phyloP scores from a whole-genome alignment of 2,888 invertebrate species.

The Colostygia pectinataria region DNA sequence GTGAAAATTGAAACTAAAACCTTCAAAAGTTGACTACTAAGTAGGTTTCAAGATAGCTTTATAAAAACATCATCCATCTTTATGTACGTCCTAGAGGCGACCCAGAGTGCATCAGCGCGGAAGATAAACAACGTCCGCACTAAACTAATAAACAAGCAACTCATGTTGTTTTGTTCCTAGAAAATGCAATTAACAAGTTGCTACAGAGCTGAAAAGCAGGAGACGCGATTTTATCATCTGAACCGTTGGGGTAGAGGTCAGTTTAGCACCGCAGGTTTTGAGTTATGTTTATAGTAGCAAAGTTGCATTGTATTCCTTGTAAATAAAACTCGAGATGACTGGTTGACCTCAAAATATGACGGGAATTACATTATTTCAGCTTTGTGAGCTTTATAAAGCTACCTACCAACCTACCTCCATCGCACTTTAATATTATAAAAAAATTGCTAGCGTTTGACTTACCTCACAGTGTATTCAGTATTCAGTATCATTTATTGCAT shows the following conservation, averaged over 20 bases:
- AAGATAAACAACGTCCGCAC: constrained; percentile 26
- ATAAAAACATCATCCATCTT: constrained; percentile 18
- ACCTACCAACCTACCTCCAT: no score
- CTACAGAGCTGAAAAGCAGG: constrained; percentile 16
- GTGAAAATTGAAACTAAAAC: no score
- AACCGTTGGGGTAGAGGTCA: constrained; percentile 12
- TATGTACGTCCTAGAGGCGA: constrained; percentile 8
- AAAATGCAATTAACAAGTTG: constrained; percentile 35
- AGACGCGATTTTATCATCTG: constrained; percentile 22
- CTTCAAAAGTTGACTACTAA: no score
- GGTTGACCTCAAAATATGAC: constrained; percentile 15
- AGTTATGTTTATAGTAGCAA: constrained; percentile 13
- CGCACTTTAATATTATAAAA: no score
- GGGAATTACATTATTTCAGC: not conserved
- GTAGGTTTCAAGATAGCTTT: no score
- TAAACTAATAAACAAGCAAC: constrained; percentile 30
- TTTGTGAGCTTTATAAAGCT: not conserved
- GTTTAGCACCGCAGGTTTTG: constrained; percentile 9
- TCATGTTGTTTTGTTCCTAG: constrained; percentile 32
- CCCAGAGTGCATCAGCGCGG: constrained; percentile 15
- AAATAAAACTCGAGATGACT: constrained; percentile 19
- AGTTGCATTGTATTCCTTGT: constrained; percentile 16
- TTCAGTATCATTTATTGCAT: no score
- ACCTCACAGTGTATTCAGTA: no score
- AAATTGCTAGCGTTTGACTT: no score